Percentiles rank a stretch among this genome's conserved stretches.
These are phyloP conservation scores for Pangasius djambal DNA, from an alignment of 2,797 vertebrate genomes.

Conservation along the genomic window DNA sequence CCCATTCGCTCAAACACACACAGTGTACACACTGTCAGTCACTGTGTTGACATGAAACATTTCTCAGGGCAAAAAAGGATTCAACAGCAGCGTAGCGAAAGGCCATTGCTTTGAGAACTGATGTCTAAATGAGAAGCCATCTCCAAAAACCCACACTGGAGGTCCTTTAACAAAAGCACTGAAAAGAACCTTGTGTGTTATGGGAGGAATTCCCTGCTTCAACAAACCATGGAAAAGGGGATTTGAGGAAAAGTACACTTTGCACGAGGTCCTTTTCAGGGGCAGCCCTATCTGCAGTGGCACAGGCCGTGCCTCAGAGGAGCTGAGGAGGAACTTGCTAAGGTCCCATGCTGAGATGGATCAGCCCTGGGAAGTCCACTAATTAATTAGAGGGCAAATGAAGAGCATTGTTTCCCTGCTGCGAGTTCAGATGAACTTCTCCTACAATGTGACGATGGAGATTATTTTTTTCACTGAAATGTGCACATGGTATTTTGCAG, in stretches of 20 bases:
- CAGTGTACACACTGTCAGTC: slow-evolving; percentile 68
- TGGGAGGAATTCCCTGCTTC: slow-evolving; percentile 49
- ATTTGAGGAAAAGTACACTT: slow-evolving; percentile 22
- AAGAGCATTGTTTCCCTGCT: slow-evolving; percentile 32
- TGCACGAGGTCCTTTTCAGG: slow-evolving; percentile 50
- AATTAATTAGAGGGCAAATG: slow-evolving; percentile 46
- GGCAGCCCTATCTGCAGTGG: slow-evolving; percentile 24
- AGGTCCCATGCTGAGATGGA: slow-evolving; percentile 33
- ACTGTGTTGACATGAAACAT: slow-evolving; percentile 71
- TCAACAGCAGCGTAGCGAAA: slow-evolving; percentile 61
- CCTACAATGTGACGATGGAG: not conserved
- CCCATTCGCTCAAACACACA: slow-evolving; percentile 66
- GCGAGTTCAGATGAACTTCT: slow-evolving; percentile 18
- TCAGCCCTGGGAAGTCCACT: slow-evolving; percentile 38
- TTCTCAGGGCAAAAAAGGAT: slow-evolving; percentile 69
- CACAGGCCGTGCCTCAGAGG: slow-evolving; percentile 19
- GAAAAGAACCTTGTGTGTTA: slow-evolving; percentile 52
- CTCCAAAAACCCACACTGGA: slow-evolving; percentile 63
- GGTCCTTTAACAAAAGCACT: slow-evolving; percentile 57
- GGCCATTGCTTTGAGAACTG: slow-evolving; percentile 66
- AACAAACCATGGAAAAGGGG: slow-evolving; percentile 39
- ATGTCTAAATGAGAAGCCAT: slow-evolving; percentile 60
- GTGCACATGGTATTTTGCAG: not conserved
- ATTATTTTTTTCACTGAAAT: slow-evolving; percentile 20
- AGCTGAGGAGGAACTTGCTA: slow-evolving; percentile 23